Conservation (phyloP, 1,140 invertebrate species). For the Aricia agestis region DNA sequence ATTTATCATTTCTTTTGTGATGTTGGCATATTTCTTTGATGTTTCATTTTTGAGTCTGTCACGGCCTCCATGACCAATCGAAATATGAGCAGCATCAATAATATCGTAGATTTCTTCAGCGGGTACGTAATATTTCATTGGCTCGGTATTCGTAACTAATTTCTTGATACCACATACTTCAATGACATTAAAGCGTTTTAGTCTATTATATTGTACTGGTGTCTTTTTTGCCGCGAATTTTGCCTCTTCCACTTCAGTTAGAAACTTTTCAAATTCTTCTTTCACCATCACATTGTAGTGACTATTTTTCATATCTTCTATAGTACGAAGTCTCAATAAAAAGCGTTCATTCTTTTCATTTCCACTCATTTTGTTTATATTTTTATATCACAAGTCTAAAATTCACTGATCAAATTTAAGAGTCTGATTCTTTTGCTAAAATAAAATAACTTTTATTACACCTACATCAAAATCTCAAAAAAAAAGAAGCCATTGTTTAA, state of each 20-base stretch:
- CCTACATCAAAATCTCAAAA: too few relatives aligned
- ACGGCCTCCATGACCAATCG: constrained; percentile 27
- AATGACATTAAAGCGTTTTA: background rate
- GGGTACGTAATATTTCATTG: constrained; percentile 17
- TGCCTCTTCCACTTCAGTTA: constrained; percentile 17
- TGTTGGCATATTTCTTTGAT: constrained; percentile 28
- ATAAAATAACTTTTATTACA: too few relatives aligned
- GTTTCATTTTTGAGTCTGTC: constrained; percentile 27
- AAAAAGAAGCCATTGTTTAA: too few relatives aligned
- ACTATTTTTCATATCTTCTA: too few relatives aligned
- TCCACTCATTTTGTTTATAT: too few relatives aligned
- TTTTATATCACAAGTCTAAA: too few relatives aligned
- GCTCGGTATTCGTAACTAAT: background rate
- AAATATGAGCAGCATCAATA: constrained; percentile 37
- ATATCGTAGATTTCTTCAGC: constrained; percentile 29
- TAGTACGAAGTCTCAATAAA: too few relatives aligned
- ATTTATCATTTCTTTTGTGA: constrained; percentile 46
- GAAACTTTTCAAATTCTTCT: too few relatives aligned
- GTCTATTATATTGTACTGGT: constrained; percentile 11
- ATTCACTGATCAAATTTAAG: too few relatives aligned
- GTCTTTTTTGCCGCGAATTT: constrained; percentile 3
- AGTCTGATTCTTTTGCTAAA: too few relatives aligned
- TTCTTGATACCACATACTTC: constrained; percentile 12
- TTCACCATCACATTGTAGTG: too few relatives aligned
- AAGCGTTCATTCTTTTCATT: too few relatives aligned